These are phyloP conservation scores for Drosophila cardini DNA, from an alignment of 1,140 invertebrate species.

Conservation along the genomic window DNA sequence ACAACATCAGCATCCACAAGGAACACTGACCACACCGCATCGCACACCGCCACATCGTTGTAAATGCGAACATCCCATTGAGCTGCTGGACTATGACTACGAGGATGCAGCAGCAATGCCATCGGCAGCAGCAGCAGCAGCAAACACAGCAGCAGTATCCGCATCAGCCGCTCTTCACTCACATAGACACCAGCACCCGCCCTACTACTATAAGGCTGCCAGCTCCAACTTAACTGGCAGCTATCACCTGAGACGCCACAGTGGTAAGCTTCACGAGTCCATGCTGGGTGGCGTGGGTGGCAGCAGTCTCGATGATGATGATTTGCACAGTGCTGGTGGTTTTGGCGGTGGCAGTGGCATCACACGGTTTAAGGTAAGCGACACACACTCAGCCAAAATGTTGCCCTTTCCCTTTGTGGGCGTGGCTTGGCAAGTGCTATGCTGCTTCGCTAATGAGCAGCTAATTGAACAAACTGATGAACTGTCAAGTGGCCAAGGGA, in stretches of 20 bases:
- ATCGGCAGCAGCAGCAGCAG: slow-evolving; percentile 42
- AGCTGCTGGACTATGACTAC: slow-evolving; percentile 65
- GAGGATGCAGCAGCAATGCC: slow-evolving; percentile 55
- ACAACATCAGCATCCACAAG: slow-evolving; percentile 49
- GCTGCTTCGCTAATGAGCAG: slow-evolving; percentile 23
- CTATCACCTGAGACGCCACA: slow-evolving; percentile 58
- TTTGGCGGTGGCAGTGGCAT: slow-evolving; percentile 63
- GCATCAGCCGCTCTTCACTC: slow-evolving; percentile 31
- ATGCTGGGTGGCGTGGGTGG: slow-evolving; percentile 70
- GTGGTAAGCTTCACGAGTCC: slow-evolving; percentile 69
- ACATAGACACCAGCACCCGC: slow-evolving; percentile 71
- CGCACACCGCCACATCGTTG: slow-evolving; percentile 72
- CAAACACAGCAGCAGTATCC: slow-evolving; percentile 23
- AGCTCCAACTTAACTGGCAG: slow-evolving; percentile 19
- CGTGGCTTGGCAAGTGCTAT: too few relatives aligned
- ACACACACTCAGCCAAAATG: slow-evolving; percentile 2
- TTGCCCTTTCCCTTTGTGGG: slow-evolving; percentile 4
- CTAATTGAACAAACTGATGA: slow-evolving; percentile 32
- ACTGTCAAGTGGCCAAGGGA: slow-evolving; percentile 13
- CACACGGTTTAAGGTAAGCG: slow-evolving; percentile 73
- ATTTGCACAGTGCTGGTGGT: slow-evolving; percentile 66
- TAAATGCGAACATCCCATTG: slow-evolving; percentile 80
- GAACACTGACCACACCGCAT: slow-evolving; percentile 60
- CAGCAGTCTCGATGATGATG: slow-evolving; percentile 68
- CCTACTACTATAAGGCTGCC: slow-evolving; percentile 68